Conservation (phyloP, 2,888 invertebrate genomes). For the Dolichomitus sp. region DNA sequence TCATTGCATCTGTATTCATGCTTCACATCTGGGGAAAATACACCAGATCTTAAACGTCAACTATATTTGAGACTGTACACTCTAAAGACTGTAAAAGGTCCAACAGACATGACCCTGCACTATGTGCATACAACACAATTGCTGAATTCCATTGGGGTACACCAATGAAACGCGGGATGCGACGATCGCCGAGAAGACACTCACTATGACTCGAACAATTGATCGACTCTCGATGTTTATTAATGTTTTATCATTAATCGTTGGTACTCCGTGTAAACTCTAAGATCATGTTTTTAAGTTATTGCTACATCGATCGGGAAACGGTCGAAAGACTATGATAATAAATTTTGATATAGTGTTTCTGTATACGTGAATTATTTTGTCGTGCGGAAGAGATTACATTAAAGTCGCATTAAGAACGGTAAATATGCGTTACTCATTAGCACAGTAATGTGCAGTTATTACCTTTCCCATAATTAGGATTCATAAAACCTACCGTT, state of each 20-base stretch:
- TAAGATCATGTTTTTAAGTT: slow-evolving; percentile 62
- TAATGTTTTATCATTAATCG: background rate
- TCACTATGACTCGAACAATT: background rate
- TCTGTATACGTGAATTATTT: slow-evolving; percentile 52
- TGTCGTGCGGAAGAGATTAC: slow-evolving; percentile 28
- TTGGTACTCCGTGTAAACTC: slow-evolving; percentile 33
- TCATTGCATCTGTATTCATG: slow-evolving; percentile 99
- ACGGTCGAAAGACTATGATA: slow-evolving; percentile 40
- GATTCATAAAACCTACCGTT: background rate
- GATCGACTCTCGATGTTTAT: background rate
- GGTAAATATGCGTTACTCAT: background rate
- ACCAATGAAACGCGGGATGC: slow-evolving; percentile 30
- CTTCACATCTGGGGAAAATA: slow-evolving; percentile 99
- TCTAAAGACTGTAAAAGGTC: slow-evolving; percentile 64
- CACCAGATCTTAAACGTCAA: slow-evolving; percentile 90
- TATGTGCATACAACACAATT: slow-evolving; percentile 60
- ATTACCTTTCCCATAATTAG: background rate
- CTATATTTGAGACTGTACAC: slow-evolving; percentile 31
- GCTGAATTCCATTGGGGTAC: slow-evolving; percentile 53
- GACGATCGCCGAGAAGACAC: slow-evolving; percentile 1
- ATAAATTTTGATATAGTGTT: slow-evolving; percentile 65
- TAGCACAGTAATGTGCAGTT: background rate
- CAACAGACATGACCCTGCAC: slow-evolving; percentile 53
- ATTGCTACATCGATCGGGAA: slow-evolving; percentile 43
- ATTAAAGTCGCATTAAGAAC: slow-evolving; percentile 44